Conservation (phyloP, 2,888 invertebrate species). For the Chloroclystis v-ata region DNA sequence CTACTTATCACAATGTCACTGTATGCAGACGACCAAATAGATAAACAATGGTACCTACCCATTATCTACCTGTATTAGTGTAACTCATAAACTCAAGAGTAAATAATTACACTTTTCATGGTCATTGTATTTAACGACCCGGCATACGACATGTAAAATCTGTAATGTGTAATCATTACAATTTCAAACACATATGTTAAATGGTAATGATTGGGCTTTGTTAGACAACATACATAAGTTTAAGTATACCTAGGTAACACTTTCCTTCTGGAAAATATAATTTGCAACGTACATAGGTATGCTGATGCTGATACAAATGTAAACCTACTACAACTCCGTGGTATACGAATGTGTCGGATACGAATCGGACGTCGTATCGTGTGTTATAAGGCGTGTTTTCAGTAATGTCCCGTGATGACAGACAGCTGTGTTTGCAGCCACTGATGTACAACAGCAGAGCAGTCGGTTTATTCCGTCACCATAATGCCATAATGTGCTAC, state of each 20-base stretch:
- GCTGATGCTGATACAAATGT: no score
- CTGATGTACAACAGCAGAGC: conserved; percentile 38
- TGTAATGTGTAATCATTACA: no score
- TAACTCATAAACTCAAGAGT: conserved; percentile 27
- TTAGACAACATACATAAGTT: no score
- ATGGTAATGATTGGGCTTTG: no score
- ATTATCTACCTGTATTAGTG: conserved; percentile 23
- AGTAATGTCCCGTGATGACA: conserved; percentile 22
- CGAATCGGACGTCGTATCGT: conserved; percentile 6
- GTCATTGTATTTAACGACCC: conserved; percentile 3
- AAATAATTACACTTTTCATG: conserved; percentile 27
- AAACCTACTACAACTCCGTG: no score
- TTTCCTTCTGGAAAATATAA: no score
- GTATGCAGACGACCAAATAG: neutral
- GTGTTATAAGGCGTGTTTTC: neutral
- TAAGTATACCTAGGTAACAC: no score
- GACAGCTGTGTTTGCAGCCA: conserved; percentile 34
- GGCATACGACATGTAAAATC: neutral
- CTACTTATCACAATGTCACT: neutral
- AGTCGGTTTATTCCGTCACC: conserved; percentile 19
- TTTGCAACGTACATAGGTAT: no score
- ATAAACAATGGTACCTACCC: conserved; percentile 29
- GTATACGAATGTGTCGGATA: neutral
- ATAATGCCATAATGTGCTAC: conserved; percentile 1
- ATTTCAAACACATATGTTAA: no score